phyloP scores from a whole-genome alignment of 2,888 invertebrate genomes.

The Caenorhabditis sinica region DNA sequence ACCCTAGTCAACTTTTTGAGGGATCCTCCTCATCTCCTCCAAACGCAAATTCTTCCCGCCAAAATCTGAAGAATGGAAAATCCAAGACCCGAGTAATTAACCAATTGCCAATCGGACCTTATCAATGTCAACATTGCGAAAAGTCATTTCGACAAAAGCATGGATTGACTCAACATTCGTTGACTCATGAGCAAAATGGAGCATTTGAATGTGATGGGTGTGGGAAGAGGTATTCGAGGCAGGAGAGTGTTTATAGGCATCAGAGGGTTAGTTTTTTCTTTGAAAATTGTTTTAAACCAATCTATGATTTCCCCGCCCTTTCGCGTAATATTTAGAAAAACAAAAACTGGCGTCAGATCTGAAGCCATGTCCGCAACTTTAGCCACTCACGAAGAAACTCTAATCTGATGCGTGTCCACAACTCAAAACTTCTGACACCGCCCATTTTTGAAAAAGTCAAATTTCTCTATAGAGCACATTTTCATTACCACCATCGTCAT shows the following conservation, averaged over 20 bases:
- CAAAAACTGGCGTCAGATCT: no score
- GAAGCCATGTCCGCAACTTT: no score
- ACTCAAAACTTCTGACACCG: no score
- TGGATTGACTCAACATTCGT: constrained; percentile 49
- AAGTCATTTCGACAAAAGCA: constrained; percentile 60
- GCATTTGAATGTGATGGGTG: constrained; percentile 60
- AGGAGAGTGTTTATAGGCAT: constrained; percentile 61
- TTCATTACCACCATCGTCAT: not conserved
- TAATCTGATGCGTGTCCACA: no score
- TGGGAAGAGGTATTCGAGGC: constrained; percentile 58
- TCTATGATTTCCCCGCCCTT: no score
- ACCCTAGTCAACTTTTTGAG: constrained; percentile 2
- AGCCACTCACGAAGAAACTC: no score
- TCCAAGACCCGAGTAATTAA: not conserved
- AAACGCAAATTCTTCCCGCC: not conserved
- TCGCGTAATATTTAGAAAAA: no score
- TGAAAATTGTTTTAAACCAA: no score
- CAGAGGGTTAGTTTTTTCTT: constrained; percentile 48
- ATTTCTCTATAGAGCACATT: not conserved
- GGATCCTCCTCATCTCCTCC: not conserved
- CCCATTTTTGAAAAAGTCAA: not conserved
- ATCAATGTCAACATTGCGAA: constrained; percentile 49
- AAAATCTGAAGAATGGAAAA: not conserved
- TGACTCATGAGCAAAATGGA: constrained; percentile 53
- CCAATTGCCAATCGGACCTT: constrained; percentile 33